Evolutionary conservation across 2,113 vertebrate genomes (phyloP), one percentile per base, ranked within the genome.

Genomic region (Edolisoma coerulescens): DNA sequence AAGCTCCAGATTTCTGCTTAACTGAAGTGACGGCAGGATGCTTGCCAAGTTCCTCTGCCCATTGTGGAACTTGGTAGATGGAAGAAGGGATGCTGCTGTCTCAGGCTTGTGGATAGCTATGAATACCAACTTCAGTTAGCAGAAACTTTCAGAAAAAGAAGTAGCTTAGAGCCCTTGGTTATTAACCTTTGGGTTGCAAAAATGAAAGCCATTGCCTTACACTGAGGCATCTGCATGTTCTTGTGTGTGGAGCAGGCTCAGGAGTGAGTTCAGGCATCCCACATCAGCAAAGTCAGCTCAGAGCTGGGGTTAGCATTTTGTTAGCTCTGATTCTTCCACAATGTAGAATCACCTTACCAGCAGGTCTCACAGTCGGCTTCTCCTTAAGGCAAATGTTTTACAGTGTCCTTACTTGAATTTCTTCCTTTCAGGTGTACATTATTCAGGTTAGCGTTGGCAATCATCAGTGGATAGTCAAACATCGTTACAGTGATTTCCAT

Each of bases 401-500:
- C 74, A 41, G 24, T 60, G 41, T 5, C 16, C 87, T 94, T 71
- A 94, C 30, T 50, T 65, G 45, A 82, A 11, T 94, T 28, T 59
- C 23, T 86, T 94, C 69, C 57, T 90, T 98, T 84, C 96, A 99
- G 99, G 99, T 99, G 14, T 99, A 99, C 89, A 97, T 99, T 95
- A 99, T 99, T 76, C 98, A 99, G 75, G 98, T 99, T 85, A 98
- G 95, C 11, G 98, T 99, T 81, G 99, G 99, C 59, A 98, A 82
- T 60, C 99, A 99, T 94, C 98, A 97, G 21, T 99, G 99, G 99
- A 99, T 98, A 16, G 97, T 99, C 78, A 99, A 99, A 96, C 99
- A 99, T 94, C 99, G 99, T 56, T 99, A 99, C 89, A 99, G 99
- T 49, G 99, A 99, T 96, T 99, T 99, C 94, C 98, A 99, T 37